Evolutionary conservation across 2,797 vertebrate genomes (phyloP).

Genomic region (Aulostomus chinensis): DNA sequence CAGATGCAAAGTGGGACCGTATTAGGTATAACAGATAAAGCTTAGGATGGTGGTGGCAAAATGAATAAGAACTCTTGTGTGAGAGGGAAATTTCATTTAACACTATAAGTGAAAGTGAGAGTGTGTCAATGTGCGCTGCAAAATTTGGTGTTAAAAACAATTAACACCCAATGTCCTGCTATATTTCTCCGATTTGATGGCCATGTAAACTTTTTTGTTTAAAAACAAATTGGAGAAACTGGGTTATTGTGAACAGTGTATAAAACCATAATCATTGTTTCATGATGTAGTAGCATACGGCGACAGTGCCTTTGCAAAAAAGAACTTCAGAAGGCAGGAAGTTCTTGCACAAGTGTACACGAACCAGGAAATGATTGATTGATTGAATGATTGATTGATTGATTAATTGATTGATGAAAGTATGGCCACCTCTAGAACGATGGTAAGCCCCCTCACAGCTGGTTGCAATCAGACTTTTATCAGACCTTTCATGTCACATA

Average conservation of each 20-base stretch:
- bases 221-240: background rate
- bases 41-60: slow-evolving; percentile 18
- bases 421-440: too few relatives aligned
- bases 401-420: too few relatives aligned
- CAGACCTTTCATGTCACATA: too few relatives aligned
- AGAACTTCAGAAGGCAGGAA: too few relatives aligned
- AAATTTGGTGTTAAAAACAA: slow-evolving; percentile 14
- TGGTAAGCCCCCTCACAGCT: too few relatives aligned
- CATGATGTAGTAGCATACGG: too few relatives aligned
- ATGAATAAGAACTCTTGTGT: slow-evolving; percentile 31
- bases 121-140: background rate
- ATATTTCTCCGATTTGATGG: background rate
- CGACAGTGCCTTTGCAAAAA: too few relatives aligned
- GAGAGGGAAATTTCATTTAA: slow-evolving; percentile 20
- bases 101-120: slow-evolving; percentile 1
- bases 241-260: background rate
- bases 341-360: too few relatives aligned
- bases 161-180: slow-evolving; percentile 1
- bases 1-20: slow-evolving; percentile 35
- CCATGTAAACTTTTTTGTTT: background rate
- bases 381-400: too few relatives aligned
- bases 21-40: slow-evolving; percentile 37
- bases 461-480: too few relatives aligned
- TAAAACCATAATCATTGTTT: background rate
- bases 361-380: too few relatives aligned